phyloP scores from a whole-genome alignment of 2,797 vertebrate genomes.

The Valencia hispanica region DNA sequence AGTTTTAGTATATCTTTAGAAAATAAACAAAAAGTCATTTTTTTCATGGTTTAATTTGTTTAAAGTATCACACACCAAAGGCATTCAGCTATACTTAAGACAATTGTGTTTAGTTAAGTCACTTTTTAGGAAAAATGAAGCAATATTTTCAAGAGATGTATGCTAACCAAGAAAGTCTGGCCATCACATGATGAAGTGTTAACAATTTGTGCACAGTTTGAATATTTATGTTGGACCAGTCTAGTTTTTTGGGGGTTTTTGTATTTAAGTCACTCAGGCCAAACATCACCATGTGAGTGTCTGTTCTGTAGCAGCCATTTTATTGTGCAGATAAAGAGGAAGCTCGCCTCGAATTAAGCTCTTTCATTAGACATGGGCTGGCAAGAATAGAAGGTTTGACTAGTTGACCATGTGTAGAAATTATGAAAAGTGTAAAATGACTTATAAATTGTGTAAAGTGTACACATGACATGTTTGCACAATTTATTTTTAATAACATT shows the following conservation, averaged over 20 bases:
- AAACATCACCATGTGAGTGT: background rate
- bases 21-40: background rate
- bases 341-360: background rate
- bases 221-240: too few species aligned
- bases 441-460: background rate
- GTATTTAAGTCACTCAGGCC: background rate
- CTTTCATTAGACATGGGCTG: background rate
- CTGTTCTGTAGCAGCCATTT: background rate
- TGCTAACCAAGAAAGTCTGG: too few species aligned
- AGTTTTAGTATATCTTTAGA: background rate
- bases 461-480: background rate
- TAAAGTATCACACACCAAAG: background rate
- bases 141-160: too few species aligned
- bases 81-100: background rate
- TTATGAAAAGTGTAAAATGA: background rate
- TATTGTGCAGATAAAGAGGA: background rate
- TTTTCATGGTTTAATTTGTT: background rate
- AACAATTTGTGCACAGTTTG: too few species aligned
- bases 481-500: too few species aligned
- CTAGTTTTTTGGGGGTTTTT: background rate
- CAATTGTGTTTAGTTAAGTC: background rate
- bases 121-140: background rate
- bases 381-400: background rate
- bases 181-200: too few species aligned
- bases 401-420: background rate